Evolutionary conservation across 2,113 vertebrate genomes (phyloP).

Genomic region (Sceloporus tristichus): DNA sequence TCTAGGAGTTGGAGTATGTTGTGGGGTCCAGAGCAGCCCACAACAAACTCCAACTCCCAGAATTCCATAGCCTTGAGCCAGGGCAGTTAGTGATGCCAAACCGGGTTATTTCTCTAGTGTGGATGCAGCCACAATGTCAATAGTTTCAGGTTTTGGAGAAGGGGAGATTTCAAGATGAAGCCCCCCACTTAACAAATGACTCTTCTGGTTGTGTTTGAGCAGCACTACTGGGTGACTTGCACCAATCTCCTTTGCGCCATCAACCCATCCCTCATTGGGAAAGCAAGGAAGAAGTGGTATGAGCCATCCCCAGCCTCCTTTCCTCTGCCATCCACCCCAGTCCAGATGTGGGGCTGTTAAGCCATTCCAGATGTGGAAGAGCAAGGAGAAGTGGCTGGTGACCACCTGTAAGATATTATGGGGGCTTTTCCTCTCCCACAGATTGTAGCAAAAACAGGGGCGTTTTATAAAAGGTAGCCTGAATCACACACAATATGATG

Average conservation of each 20-base stretch:
- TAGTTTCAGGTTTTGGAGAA: no score
- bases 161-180: neutral
- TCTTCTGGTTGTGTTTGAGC: neutral
- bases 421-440: neutral
- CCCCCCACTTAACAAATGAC: neutral
- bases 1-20: no score
- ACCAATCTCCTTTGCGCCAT: neutral
- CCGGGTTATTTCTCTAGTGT: no score
- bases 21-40: no score
- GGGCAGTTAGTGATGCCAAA: no score
- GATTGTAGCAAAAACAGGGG: neutral
- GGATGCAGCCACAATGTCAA: no score
- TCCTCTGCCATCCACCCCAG: neutral
- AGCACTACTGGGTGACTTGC: no score
- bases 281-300: neutral
- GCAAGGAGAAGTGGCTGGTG: neutral
- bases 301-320: neutral
- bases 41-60: no score
- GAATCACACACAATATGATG: no score
- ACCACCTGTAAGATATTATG: slow-evolving; percentile 6
- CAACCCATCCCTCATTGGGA: neutral
- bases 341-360: slow-evolving; percentile 9
- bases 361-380: slow-evolving; percentile 9
- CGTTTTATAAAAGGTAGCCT: neutral
- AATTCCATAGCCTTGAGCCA: no score